Evolutionary conservation across 2,113 vertebrate genomes (phyloP).

Genomic region (Entelurus aequoreus): DNA sequence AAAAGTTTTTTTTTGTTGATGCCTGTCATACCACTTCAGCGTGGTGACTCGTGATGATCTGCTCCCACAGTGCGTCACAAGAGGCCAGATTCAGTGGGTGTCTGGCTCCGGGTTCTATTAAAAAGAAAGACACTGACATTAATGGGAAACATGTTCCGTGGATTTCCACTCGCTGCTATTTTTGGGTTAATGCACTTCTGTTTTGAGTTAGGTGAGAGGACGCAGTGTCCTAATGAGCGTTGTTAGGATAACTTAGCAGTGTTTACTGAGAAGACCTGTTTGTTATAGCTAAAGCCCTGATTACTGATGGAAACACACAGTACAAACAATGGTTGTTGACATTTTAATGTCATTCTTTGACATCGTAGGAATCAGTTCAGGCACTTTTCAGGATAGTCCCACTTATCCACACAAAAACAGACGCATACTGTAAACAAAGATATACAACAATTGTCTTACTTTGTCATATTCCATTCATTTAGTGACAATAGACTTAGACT

Average conservation of each 20-base stretch:
- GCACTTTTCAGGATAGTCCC: conserved; percentile 10
- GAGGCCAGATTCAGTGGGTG: conserved; percentile 62
- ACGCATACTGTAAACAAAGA: background rate
- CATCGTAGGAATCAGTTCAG: background rate
- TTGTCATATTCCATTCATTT: no score
- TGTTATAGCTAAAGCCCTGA: background rate
- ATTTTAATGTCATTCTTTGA: background rate
- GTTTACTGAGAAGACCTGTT: conserved; percentile 40
- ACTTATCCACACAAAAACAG: conserved; percentile 16
- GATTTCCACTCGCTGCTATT: conserved; percentile 66
- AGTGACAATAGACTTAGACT: no score
- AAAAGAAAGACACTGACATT: conserved; percentile 47
- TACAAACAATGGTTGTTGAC: background rate
- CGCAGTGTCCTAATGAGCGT: conserved; percentile 66
- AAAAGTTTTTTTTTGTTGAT: conserved; percentile 63
- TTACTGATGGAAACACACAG: background rate
- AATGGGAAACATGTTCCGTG: conserved; percentile 43
- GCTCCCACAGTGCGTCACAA: conserved; percentile 64
- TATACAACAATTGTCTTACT: background rate
- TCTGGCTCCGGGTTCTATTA: conserved; percentile 64
- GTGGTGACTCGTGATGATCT: conserved; percentile 64
- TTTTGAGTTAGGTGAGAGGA: conserved; percentile 63
- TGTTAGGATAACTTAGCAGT: conserved; percentile 55
- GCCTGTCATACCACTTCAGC: conserved; percentile 59
- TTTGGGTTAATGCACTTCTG: conserved; percentile 52